Conservation (phyloP, 2,797 vertebrate species). For the Chelon auratus region DNA sequence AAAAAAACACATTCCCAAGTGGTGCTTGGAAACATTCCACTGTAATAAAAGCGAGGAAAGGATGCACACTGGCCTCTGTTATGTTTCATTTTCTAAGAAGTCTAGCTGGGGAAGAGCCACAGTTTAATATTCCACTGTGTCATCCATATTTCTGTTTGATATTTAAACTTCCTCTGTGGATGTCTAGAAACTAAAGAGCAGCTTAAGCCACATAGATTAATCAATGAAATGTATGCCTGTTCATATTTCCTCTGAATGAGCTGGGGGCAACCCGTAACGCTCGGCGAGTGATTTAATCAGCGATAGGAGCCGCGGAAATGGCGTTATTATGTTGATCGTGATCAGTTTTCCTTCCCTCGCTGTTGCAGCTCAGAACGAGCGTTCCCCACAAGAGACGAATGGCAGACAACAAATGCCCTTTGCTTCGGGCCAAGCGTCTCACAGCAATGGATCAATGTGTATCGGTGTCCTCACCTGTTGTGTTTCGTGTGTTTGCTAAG, state of each 20-base stretch:
- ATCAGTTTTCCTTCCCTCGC: constrained; percentile 46
- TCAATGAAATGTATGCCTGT: constrained; percentile 61
- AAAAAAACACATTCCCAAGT: constrained; percentile 49
- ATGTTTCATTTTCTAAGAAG: constrained; percentile 61
- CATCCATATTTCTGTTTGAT: constrained; percentile 77
- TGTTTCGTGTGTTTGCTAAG: background rate
- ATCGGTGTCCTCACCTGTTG: background rate
- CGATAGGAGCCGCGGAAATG: constrained; percentile 43
- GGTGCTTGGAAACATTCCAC: constrained; percentile 57
- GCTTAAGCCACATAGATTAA: constrained; percentile 68
- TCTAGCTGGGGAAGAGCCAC: constrained; percentile 49
- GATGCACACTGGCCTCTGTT: constrained; percentile 34
- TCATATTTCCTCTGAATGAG: constrained; percentile 54
- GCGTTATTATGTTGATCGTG: constrained; percentile 58
- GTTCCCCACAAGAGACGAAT: constrained; percentile 6
- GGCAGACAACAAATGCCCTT: constrained; percentile 33
- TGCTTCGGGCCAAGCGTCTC: constrained; percentile 3
- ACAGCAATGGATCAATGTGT: background rate
- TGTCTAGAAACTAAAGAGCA: constrained; percentile 65
- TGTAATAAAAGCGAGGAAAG: constrained; percentile 50
- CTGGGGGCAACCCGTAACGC: constrained; percentile 55
- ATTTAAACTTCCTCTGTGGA: constrained; percentile 66
- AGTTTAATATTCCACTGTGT: constrained; percentile 66
- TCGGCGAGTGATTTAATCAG: constrained; percentile 63
- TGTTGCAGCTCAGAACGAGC: constrained; percentile 41